Percentiles rank a stretch among this genome's conserved stretches.
phyloP scores from a whole-genome alignment of 1,140 invertebrate species.

The Vanessa tameamea region DNA sequence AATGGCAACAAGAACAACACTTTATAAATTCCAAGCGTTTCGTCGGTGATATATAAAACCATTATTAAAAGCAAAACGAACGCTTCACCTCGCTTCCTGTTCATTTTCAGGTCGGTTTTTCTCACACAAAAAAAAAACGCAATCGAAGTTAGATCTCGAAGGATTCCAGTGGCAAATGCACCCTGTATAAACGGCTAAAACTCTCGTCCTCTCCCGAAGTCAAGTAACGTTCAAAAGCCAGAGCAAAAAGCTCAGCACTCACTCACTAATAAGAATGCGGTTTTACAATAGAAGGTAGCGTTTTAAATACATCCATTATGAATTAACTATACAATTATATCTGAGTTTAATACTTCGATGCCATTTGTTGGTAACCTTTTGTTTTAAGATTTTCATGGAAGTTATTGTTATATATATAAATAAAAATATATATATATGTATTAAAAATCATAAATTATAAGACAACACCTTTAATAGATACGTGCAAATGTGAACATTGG shows the following conservation, averaged over 20 bases:
- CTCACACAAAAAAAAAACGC: conserved; percentile 14
- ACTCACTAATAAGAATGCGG: conserved; percentile 12
- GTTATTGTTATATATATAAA: too few relatives aligned
- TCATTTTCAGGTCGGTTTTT: background rate
- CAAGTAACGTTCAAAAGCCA: conserved; percentile 53
- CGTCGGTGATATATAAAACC: background rate
- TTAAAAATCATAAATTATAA: too few relatives aligned
- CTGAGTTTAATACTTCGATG: too few relatives aligned
- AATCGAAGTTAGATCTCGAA: conserved; percentile 14
- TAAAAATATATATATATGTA: too few relatives aligned
- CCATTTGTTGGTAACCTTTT: too few relatives aligned
- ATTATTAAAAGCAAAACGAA: background rate
- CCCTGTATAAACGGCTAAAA: conserved; percentile 31
- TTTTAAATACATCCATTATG: background rate
- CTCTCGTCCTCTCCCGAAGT: conserved; percentile 26
- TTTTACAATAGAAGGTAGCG: conserved; percentile 7
- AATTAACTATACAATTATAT: too few relatives aligned
- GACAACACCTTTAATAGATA: too few relatives aligned
- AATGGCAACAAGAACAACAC: too few relatives aligned
- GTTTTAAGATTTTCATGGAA: too few relatives aligned
- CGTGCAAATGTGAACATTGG: too few relatives aligned
- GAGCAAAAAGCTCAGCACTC: conserved; percentile 49
- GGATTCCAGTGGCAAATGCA: conserved; percentile 23
- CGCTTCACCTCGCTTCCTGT: background rate
- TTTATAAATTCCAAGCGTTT: too few relatives aligned